Evolutionary conservation across 2,888 invertebrate genomes (phyloP).

Genomic region (Drosophila meridionalis): DNA sequence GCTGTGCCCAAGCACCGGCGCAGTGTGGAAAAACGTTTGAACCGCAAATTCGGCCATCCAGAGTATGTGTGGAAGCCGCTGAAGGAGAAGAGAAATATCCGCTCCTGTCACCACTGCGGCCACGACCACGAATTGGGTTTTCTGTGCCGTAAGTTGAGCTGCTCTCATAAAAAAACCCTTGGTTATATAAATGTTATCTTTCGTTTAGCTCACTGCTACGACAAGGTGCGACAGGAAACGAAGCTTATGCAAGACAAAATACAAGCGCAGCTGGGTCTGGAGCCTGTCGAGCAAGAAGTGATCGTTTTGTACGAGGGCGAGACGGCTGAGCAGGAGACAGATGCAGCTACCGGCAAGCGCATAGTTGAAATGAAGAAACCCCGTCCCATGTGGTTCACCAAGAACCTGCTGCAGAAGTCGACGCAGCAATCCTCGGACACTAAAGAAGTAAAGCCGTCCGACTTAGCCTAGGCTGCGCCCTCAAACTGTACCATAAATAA

Average conservation of each 20-base stretch:
- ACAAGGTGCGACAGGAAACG: conserved; percentile 92
- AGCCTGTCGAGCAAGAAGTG: conserved; percentile 93
- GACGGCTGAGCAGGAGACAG: conserved; percentile 87
- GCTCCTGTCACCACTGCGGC: conserved; percentile 93
- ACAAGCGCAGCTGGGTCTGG: conserved; percentile 88
- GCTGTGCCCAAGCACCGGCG: conserved; percentile 86
- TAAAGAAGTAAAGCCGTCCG: conserved; percentile 90
- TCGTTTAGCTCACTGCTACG: conserved; percentile 92
- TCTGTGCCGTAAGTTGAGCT: conserved; percentile 90
- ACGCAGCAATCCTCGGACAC: conserved; percentile 88
- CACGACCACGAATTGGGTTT: conserved; percentile 91
- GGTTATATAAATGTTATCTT: neutral
- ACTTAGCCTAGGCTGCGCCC: conserved; percentile 89
- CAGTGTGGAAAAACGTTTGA: conserved; percentile 90
- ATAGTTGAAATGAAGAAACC: conserved; percentile 94
- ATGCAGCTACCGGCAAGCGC: conserved; percentile 89
- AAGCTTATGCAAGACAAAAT: conserved; percentile 91
- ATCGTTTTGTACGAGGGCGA: conserved; percentile 94
- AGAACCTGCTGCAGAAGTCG: conserved; percentile 92
- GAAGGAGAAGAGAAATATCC: conserved; percentile 90
- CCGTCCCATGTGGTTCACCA: conserved; percentile 95
- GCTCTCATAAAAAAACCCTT: neutral
- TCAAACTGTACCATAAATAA: conserved; percentile 37
- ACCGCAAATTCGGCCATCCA: conserved; percentile 90
- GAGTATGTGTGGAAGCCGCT: conserved; percentile 90